Evolutionary conservation across 2,888 invertebrate genomes (phyloP), one percentile per base, ranked within the genome.

Genomic region (Steinernema hermaphroditum): DNA sequence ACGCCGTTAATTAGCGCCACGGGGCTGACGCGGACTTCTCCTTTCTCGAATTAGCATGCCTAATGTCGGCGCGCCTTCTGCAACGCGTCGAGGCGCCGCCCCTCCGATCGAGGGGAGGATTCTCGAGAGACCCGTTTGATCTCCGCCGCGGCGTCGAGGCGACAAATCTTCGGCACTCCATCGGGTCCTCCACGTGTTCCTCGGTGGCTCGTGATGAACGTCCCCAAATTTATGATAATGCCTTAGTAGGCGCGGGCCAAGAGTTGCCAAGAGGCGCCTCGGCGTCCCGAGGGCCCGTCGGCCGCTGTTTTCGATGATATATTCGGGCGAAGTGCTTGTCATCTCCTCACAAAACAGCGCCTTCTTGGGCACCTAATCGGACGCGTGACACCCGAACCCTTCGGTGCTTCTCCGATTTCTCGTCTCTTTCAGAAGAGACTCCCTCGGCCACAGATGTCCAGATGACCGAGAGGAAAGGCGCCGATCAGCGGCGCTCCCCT

Each of bases 211-310:
- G 32, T 62, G 62, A 62, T 62, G 62, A 62, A 62, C 62, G 62
- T 27, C 62, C 19, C 62, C 62, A 62, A 62, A 62, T 62, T 62
- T 62, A 62, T 62, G 62, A 62, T 62, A 62, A 62, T 62, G 62
- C 32, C 27, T 62, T 62, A 62, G 62, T n/a, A 16, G 34, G 62
- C 32, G 50, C 62, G 62, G 27, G 62, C 34, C 62, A 34, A 62
- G 34, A 62, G 62, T 62, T 62, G 62, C 62, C 62, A 62, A 62
- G 62, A 62, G 12, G 62, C 29, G 62, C 16, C 29, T 14, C 62
- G 9, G 27, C 16, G 27, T 27, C 54, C 62, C 62, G 62, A 62
- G 62, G 62, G 32, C 32, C 32, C 16, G 16, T 62, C 32, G 37
- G 22, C 29, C 32, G 32, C 62, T 27, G 62, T 62, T 62, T 32